Evolutionary conservation across 2,797 vertebrate species (phyloP).

Genomic region (Orientallactaga sibirica): DNA sequence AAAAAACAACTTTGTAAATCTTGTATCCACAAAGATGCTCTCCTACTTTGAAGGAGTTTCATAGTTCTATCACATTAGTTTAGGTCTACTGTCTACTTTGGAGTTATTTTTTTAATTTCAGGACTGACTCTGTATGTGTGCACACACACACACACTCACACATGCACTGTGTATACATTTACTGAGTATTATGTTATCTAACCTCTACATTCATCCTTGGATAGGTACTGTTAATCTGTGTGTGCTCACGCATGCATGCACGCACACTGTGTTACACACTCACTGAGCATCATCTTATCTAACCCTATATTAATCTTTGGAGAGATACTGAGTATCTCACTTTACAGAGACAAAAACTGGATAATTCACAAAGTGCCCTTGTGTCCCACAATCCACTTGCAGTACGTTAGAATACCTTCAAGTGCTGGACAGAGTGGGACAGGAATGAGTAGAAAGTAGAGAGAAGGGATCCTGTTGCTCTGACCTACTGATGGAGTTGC

Average conservation of each 20-base stretch:
- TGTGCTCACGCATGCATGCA: not conserved
- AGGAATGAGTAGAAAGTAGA: not conserved
- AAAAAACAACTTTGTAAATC: not conserved
- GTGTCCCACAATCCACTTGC: not conserved
- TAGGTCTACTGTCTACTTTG: not conserved
- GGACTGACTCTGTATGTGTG: not conserved
- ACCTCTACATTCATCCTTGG: too few species aligned
- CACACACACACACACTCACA: not conserved
- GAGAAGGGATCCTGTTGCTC: not conserved
- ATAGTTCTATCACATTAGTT: not conserved
- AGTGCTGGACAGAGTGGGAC: not conserved
- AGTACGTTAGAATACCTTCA: not conserved
- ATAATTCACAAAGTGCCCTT: not conserved
- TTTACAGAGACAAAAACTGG: not conserved
- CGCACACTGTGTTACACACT: not conserved
- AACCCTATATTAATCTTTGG: not conserved
- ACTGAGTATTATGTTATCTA: too few species aligned
- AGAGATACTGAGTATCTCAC: not conserved
- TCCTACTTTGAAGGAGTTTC: not conserved
- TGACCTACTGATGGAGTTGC: not conserved
- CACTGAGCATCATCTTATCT: not conserved
- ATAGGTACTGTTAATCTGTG: not conserved
- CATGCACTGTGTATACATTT: too few species aligned
- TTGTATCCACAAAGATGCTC: constrained; percentile 19
- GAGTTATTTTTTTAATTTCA: constrained; percentile 12